Evolutionary conservation across 2,113 vertebrate species (phyloP), one percentile per base, ranked within the genome.

Genomic region (Coryphaenoides rupestris): DNA sequence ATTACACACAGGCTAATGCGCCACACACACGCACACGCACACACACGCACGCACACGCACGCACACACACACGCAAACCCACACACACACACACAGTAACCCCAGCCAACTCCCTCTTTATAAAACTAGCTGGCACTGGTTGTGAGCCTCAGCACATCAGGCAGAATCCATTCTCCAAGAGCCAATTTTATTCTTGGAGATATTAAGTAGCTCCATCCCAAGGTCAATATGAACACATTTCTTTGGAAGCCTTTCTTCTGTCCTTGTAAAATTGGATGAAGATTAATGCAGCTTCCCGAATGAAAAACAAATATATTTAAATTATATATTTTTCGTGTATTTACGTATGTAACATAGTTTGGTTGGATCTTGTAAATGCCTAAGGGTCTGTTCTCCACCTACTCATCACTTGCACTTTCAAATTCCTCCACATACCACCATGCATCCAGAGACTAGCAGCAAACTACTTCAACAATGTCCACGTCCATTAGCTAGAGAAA

Each of bases 131-230:
- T 85, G 83, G 84, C 83, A 81, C 75, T 79, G 72, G 70, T 69
- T 82, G 65, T 79, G 75, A 82, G 83, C 74, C 66, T 66, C 63
- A 62, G 75, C 75, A 78, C 81, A 78, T 85, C 78, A 74, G 74
- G 84, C 81, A 78, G 82, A 84, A 79, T 78, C 76, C 81, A 83
- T 87, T 84, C 72, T 70, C 65, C 60, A 62, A 74, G 73, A 76
- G 79, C 79, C 83, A 84, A 75, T 83, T 86, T 81, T 72, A 76
- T 83, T 84, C 77, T 75, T 78, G 66, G 76, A n/a, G 79, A 78
- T 79, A 77, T 82, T 81, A 83, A 83, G 76, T 76, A 81, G 86
- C 76, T 76, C 79, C 63, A 77, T 77, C 17, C 63, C 75, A 81
- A 87, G 83, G 83, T 86, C 84, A 81, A n/a, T 49, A n/a, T 45